Conservation (phyloP, 2,888 invertebrate genomes). For the Diarsia brunnea region DNA sequence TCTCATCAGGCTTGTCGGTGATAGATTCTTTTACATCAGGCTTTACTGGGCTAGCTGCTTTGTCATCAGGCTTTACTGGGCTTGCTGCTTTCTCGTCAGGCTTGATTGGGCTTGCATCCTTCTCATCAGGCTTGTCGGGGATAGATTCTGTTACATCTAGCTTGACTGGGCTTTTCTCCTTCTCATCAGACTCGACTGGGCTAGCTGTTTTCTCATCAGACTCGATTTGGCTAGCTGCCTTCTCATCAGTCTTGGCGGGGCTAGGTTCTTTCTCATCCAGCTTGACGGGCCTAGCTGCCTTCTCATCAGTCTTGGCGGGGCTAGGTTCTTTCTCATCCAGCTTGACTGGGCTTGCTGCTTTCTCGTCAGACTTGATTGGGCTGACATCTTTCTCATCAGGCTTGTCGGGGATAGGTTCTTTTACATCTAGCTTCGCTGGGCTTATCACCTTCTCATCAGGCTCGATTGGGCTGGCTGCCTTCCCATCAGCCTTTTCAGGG, state of each 20-base stretch:
- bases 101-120: not conserved
- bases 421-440: no score
- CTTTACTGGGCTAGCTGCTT: not conserved
- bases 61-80: not conserved
- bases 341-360: not conserved
- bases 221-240: not conserved
- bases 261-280: fast-evolving
- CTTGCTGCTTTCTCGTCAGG: not conserved
- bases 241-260: not conserved
- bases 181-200: not conserved
- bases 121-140: no score
- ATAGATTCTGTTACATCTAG: not conserved
- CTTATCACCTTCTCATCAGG: not conserved
- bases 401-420: no score
- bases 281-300: not conserved
- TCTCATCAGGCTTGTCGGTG: not conserved
- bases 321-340: not conserved
- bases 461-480: not conserved
- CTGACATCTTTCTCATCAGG: not conserved
- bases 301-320: not conserved
- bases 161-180: not conserved
- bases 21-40: not conserved
- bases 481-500: no score
- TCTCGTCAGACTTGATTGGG: no score
- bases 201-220: not conserved